Evolutionary conservation across 1,140 invertebrate species (phyloP).

Genomic region (Neocloeon triangulifer): DNA sequence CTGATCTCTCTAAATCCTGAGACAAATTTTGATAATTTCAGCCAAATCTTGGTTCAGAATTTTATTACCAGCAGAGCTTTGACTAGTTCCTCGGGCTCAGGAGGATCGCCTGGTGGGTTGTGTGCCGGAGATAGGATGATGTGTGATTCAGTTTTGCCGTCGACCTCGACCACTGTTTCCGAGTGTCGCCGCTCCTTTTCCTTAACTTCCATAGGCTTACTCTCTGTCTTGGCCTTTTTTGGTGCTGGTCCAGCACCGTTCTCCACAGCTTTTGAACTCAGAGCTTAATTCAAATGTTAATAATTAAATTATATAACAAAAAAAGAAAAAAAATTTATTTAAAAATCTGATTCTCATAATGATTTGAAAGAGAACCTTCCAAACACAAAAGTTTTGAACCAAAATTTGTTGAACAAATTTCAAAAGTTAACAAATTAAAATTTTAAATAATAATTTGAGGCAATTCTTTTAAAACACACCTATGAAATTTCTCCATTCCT

Average conservation of each 20-base stretch:
- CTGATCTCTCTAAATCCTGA: constrained; percentile 75
- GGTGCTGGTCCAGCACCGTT: constrained; percentile 16
- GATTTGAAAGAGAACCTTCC: no score
- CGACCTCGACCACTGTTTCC: constrained; percentile 29
- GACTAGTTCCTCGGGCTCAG: constrained; percentile 71
- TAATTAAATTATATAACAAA: no score
- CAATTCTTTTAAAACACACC: no score
- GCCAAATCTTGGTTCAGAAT: constrained; percentile 10
- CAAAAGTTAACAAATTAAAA: no score
- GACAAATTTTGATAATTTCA: constrained; percentile 16
- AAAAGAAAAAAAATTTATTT: no score
- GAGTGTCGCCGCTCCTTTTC: no score
- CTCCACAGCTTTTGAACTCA: not conserved
- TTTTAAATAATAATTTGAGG: no score
- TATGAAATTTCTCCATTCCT: constrained; percentile 56
- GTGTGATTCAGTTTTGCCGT: constrained; percentile 47
- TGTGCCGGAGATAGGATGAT: constrained; percentile 50
- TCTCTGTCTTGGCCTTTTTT: constrained; percentile 13
- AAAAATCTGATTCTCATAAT: no score
- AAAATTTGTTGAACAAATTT: no score
- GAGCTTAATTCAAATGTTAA: no score
- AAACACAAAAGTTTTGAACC: no score
- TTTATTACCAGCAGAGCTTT: constrained; percentile 43
- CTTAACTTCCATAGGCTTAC: constrained; percentile 4
- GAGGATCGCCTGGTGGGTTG: constrained; percentile 46